Percentiles rank a stretch among this genome's conserved stretches.
Conservation (phyloP, 2,888 invertebrate genomes). For the Cremastinae sp. region DNA sequence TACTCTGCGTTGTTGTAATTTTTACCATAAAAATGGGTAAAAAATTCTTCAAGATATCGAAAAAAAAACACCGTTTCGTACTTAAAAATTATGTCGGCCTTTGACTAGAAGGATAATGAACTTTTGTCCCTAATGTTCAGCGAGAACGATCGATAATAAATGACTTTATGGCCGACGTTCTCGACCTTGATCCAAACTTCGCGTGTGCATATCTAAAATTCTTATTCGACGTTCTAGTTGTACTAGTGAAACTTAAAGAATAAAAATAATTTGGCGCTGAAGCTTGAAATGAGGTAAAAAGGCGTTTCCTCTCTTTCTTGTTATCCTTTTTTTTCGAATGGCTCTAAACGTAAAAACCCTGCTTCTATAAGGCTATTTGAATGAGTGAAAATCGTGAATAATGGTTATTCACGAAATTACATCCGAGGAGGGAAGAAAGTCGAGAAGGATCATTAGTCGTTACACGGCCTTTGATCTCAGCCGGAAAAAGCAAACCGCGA, state of each 20-base stretch:
- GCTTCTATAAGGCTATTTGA: constrained; percentile 45
- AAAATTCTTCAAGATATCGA: too few species aligned
- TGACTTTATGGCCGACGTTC: constrained; percentile 9
- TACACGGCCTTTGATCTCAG: constrained; percentile 77
- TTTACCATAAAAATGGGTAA: too few species aligned
- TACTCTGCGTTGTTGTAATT: too few species aligned
- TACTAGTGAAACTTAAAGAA: constrained; percentile 26
- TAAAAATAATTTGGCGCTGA: constrained; percentile 29
- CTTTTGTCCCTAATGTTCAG: constrained; percentile 40
- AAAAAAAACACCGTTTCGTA: too few species aligned
- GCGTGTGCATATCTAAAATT: background rate
- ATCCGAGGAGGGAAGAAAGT: background rate
- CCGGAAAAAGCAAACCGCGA: constrained; percentile 82
- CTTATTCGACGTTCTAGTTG: constrained; percentile 10
- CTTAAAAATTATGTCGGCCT: constrained; percentile 36
- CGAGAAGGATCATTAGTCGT: constrained; percentile 6
- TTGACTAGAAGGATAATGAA: constrained; percentile 60
- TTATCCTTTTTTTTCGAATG: background rate
- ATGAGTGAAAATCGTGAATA: constrained; percentile 10
- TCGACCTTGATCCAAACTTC: constrained; percentile 6
- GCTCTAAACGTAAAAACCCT: constrained; percentile 60
- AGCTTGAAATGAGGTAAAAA: constrained; percentile 37
- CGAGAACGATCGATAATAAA: constrained; percentile 23
- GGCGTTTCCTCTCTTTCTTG: constrained; percentile 32
- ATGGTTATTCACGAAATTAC: background rate